phyloP scores from a whole-genome alignment of 2,113 vertebrate species.

The Leiothrix lutea region DNA sequence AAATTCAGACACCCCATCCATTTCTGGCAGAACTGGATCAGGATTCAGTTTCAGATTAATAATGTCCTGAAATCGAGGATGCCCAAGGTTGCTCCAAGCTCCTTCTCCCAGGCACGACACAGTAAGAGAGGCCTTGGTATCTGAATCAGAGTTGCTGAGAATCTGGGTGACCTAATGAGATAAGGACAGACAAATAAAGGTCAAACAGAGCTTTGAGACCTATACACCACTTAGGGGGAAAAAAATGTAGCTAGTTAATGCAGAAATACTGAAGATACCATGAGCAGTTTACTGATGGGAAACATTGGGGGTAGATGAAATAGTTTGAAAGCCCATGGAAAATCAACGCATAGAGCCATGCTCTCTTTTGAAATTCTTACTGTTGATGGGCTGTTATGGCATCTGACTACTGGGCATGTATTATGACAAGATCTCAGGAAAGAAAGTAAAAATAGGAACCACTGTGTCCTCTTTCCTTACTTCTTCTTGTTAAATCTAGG shows the following conservation, averaged over 20 bases:
- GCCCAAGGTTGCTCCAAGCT: slow-evolving; percentile 88
- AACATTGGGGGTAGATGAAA: background rate
- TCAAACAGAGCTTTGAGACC: background rate
- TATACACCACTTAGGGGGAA: background rate
- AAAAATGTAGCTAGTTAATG: background rate
- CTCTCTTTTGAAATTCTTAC: background rate
- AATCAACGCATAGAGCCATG: background rate
- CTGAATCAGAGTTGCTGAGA: slow-evolving; percentile 78
- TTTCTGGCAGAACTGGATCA: slow-evolving; percentile 83
- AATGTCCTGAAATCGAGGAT: slow-evolving; percentile 80
- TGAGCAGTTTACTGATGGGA: background rate
- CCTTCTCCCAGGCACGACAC: slow-evolving; percentile 89
- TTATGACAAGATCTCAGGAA: background rate
- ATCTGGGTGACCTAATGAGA: slow-evolving; percentile 82
- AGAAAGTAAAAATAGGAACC: background rate
- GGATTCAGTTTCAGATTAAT: slow-evolving; percentile 87
- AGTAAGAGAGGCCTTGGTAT: slow-evolving; percentile 82
- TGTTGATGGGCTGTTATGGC: background rate
- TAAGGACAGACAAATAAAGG: slow-evolving; percentile 6
- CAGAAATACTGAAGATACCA: background rate
- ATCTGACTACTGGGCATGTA: background rate
- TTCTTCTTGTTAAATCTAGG: background rate
- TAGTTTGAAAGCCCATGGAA: background rate
- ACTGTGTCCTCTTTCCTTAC: background rate
- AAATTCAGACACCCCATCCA: slow-evolving; percentile 95